Evolutionary conservation across 1,140 invertebrate genomes (phyloP), one percentile per base, ranked within the genome.

Genomic region (Vollenhovia emeryi): DNA sequence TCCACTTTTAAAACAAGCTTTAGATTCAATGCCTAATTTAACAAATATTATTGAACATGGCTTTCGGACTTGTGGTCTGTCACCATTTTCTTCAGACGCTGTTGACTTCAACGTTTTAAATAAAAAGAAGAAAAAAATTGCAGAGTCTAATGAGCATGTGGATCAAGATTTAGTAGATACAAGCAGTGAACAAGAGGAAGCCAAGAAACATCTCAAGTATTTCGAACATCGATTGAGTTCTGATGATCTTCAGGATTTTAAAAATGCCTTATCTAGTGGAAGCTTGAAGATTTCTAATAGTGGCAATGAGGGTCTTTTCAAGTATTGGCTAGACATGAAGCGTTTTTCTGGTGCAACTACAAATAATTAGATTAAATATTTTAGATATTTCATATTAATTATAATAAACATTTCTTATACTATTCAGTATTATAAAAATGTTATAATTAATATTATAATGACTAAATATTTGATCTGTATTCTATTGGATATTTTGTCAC

Each of bases 291-390:
- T 62, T 62, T n/a, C 30, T n/a, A 36, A 62, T 7, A 62, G 15
- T 62, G 2, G 3, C 59, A 62, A 36, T 50, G 59, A 36, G 30
- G 30, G 18, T 36, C 15, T 62, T 33, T n/a, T 62, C 36, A 62
- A 62, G 27, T 62, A 62, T 7, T 62, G 59, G 59, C 27, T 36
- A 15, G 30, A 62, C 18, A 62, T 62, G 18, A 62, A 62, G 18
- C 6, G 59, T 33, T 30, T 33, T 3, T 62, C 30, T 62, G 15
- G 30, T n/a, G 18, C 3, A 30, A 33, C 7, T 36, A 24, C 36
- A 62, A 62, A 62, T 62, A 62, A 62, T 36, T 62, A 62, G 30
- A 62, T 6, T 62, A 18, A 36, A 62, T 62, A 36, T 62, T 62
- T 30, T 18, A 18, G 15, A 60, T 0, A 33, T 33, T 60, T 60